phyloP scores from a whole-genome alignment of 2,888 invertebrate genomes.

The Chalcis sispes region DNA sequence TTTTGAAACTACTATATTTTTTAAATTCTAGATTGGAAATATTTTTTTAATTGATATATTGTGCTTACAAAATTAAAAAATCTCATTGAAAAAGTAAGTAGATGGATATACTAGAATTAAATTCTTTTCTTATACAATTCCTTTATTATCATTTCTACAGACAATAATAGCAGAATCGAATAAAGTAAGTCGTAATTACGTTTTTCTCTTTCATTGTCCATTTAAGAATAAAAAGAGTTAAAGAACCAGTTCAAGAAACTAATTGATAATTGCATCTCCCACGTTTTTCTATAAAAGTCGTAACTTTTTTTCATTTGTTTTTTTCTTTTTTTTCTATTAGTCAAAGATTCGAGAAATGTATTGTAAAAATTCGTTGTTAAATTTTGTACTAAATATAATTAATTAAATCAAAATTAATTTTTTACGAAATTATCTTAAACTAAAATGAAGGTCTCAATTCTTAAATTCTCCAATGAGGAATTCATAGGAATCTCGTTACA shows the following conservation, averaged over 20 bases:
- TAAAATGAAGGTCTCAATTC: too few species aligned
- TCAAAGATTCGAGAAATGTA: neutral
- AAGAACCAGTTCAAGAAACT: neutral
- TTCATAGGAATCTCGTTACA: too few species aligned
- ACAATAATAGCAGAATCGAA: constrained; percentile 4
- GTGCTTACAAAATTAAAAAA: too few species aligned
- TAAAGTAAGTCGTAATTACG: constrained; percentile 41
- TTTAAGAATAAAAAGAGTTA: neutral
- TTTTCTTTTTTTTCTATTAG: neutral
- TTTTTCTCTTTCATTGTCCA: constrained; percentile 13
- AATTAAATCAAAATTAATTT: neutral
- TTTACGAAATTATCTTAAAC: too few species aligned
- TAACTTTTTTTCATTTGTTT: neutral
- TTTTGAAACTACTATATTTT: too few species aligned
- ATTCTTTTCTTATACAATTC: constrained; percentile 24
- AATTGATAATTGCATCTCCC: neutral
- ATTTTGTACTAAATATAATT: too few species aligned
- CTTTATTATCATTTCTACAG: constrained; percentile 14
- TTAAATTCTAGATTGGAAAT: too few species aligned
- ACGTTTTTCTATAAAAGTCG: neutral
- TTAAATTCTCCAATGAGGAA: too few species aligned
- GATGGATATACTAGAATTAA: neutral
- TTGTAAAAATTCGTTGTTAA: too few species aligned
- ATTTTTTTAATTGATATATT: too few species aligned
- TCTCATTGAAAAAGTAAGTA: neutral